Conservation (phyloP, 2,797 vertebrate genomes). For the Paguma larvata region DNA sequence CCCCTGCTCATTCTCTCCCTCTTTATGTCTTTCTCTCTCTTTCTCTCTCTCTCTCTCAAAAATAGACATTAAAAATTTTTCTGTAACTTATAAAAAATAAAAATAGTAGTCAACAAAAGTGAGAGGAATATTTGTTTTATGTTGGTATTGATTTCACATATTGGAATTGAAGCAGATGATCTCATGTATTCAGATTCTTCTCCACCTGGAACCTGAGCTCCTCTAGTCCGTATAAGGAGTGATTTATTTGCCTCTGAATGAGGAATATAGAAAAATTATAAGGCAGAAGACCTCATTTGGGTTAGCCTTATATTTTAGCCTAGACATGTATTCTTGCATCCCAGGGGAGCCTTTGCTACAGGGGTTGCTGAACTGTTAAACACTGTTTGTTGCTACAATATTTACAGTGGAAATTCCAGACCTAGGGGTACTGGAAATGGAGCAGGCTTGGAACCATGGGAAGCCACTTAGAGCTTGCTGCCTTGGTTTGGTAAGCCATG, state of each 20-base stretch:
- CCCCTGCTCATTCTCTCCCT: no score
- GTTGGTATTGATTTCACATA: conserved; percentile 38
- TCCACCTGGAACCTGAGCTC: conserved; percentile 35
- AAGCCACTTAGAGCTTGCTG: not conserved
- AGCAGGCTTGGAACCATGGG: not conserved
- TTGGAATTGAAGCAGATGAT: conserved; percentile 24
- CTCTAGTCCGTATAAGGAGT: not conserved
- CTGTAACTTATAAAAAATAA: no score
- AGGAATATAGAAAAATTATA: conserved; percentile 13
- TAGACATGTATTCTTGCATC: not conserved
- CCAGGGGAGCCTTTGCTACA: conserved; percentile 2
- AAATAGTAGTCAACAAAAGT: conserved; percentile 25
- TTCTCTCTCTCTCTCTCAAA: no score
- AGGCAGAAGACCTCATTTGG: conserved; percentile 19
- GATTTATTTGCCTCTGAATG: conserved; percentile 31
- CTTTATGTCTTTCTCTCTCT: no score
- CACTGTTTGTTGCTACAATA: not conserved
- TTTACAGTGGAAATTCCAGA: conserved; percentile 49
- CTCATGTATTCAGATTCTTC: conserved; percentile 4
- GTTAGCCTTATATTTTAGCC: conserved; percentile 15
- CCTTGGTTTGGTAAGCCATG: not conserved
- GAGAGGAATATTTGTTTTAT: conserved; percentile 36
- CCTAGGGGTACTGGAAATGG: not conserved
- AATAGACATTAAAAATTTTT: no score
- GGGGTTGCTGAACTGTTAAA: not conserved